A percentile compares a stretch with the other conserved stretches of the same genome.
Conservation (phyloP, 2,113 vertebrate species). For the Salvelinus alpinus region DNA sequence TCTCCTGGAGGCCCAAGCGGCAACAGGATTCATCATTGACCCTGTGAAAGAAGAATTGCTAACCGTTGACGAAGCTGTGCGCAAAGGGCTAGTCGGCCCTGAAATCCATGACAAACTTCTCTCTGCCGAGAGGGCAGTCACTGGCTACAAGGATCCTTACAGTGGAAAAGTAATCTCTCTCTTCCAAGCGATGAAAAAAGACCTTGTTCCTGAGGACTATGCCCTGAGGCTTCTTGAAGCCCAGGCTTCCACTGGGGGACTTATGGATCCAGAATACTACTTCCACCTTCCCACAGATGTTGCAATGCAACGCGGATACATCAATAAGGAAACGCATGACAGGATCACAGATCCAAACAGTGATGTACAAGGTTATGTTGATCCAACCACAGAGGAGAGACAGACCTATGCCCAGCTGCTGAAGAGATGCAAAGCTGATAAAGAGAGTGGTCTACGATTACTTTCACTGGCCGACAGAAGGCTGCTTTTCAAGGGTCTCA, state of each 20-base stretch:
- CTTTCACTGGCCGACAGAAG: slow-evolving; percentile 82
- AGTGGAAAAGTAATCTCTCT: slow-evolving; percentile 91
- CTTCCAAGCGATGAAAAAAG: slow-evolving; percentile 98
- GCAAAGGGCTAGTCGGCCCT: slow-evolving; percentile 90
- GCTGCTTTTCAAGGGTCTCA: slow-evolving; percentile 89
- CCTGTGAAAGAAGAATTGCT: slow-evolving; percentile 85
- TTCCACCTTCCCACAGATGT: slow-evolving; percentile 89
- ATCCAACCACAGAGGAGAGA: slow-evolving; percentile 88
- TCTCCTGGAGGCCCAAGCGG: slow-evolving; percentile 95
- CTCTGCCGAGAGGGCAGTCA: slow-evolving; percentile 92
- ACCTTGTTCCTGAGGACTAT: slow-evolving; percentile 86
- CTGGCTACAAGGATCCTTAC: slow-evolving; percentile 93
- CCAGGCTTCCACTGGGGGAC: slow-evolving; percentile 88
- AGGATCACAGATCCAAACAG: slow-evolving; percentile 75
- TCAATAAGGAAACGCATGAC: slow-evolving; percentile 86
- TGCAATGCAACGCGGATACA: slow-evolving; percentile 88
- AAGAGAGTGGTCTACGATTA: slow-evolving; percentile 77
- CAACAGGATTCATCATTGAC: slow-evolving; percentile 92
- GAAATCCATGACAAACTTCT: slow-evolving; percentile 94
- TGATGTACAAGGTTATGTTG: slow-evolving; percentile 80
- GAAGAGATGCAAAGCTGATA: slow-evolving; percentile 82
- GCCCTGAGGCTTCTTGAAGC: slow-evolving; percentile 90
- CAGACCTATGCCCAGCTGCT: slow-evolving; percentile 87
- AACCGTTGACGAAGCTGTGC: slow-evolving; percentile 93
- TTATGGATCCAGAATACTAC: slow-evolving; percentile 88